Evolutionary conservation across 2,113 vertebrate species (phyloP), one percentile per base, ranked within the genome.

Genomic region (Hippocampus comes): DNA sequence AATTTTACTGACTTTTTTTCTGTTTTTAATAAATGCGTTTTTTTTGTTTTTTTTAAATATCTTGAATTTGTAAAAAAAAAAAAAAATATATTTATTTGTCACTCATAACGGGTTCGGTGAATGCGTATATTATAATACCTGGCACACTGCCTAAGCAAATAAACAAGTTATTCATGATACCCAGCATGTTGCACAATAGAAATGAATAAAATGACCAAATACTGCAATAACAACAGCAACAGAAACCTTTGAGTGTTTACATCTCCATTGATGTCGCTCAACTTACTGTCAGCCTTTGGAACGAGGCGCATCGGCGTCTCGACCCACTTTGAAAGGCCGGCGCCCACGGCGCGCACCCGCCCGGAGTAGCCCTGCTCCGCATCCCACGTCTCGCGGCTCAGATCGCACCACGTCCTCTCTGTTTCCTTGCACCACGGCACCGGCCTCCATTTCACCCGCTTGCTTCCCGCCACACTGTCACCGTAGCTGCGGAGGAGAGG

Each of bases 241-340:
- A 25, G 20, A 57, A 57, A 23, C 6, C 55, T 21, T 57, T 23
- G 9, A 9, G 7, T 9, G 25, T 30, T 60, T 30, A 12, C 3
- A 15, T 15, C 11, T 59, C 23, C 3, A 51, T 8, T 30, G 1
- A 1, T 4, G 6, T 15, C 2, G 21, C 15, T 78, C 2, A 69
- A 84, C 96, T 97, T 92, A 99, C 97, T 97, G 70, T 99, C 93
- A 30, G 53, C 70, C 42, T 92, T 87, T 49, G 95, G 95, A 53
- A 93, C 90, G 79, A 98, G 97, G 49, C 94, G 89, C 18, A 83
- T 84, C 1, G 30, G 1, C 0, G 93, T 95, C 71, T 81, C 25
- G 23, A 60, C 72, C 95, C 95, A 96, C 55, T 87, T 76, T n/a
- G 95, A 97, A 68, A 83, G 86, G 0, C 49, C 74, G 41, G 71